These are phyloP conservation scores for Corythoichthys haematopterus DNA, from an alignment of 2,113 vertebrate species.

Conservation along the genomic window DNA sequence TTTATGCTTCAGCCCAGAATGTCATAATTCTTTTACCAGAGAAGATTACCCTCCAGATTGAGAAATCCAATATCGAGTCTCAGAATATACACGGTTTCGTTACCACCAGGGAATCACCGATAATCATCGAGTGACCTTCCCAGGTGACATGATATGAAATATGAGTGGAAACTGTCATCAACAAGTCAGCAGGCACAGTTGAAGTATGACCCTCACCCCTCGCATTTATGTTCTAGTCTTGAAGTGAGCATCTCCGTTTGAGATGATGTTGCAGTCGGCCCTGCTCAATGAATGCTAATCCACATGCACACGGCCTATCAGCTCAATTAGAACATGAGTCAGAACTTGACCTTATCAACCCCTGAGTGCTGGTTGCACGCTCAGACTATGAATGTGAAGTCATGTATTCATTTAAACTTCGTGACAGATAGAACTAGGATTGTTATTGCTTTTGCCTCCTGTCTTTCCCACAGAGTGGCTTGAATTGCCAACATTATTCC, in stretches of 20 bases:
- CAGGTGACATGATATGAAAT: not conserved
- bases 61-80: not conserved
- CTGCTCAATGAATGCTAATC: slow-evolving; percentile 49
- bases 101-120: not conserved
- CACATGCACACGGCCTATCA: slow-evolving; percentile 47
- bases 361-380: slow-evolving; percentile 14
- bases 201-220: slow-evolving; percentile 2
- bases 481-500: no score
- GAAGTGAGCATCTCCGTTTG: not conserved
- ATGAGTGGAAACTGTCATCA: not conserved
- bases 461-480: no score
- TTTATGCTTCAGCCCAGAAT: no score
- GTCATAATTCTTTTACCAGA: not conserved
- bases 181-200: not conserved
- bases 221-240: not conserved
- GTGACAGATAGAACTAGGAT: not conserved
- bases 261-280: not conserved
- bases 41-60: slow-evolving; percentile 9
- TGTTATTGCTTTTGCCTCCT: not conserved
- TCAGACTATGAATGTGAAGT: slow-evolving; percentile 45
- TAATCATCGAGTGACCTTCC: not conserved
- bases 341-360: slow-evolving; percentile 66
- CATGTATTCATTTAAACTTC: slow-evolving; percentile 1
- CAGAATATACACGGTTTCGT: not conserved
- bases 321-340: slow-evolving; percentile 42